phyloP scores from a whole-genome alignment of 1,140 invertebrate genomes.

The Bradysia coprophila region DNA sequence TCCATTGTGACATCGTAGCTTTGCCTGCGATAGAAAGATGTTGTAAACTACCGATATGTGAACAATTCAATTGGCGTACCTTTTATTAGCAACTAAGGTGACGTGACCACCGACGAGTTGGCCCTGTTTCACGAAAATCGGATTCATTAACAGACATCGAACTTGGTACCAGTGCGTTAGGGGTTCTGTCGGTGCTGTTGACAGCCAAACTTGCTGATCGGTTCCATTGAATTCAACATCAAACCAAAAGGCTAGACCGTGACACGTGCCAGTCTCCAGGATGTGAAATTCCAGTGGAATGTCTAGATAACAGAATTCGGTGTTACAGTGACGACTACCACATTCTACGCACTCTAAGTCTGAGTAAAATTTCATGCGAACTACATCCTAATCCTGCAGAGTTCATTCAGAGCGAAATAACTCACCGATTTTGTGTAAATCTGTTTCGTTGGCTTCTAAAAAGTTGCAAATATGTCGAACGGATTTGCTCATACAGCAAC shows the following conservation, averaged over 20 bases:
- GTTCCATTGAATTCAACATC: slow-evolving; percentile 96
- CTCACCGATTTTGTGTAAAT: slow-evolving; percentile 80
- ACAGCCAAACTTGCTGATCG: slow-evolving; percentile 84
- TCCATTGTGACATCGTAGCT: slow-evolving; percentile 98
- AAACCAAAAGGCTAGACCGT: slow-evolving; percentile 99
- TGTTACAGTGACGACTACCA: too few relatives aligned
- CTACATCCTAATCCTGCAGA: too few relatives aligned
- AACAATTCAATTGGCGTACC: slow-evolving; percentile 23
- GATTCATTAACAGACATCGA: slow-evolving; percentile 82
- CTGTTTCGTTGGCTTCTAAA: slow-evolving; percentile 76
- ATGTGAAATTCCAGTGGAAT: slow-evolving; percentile 90
- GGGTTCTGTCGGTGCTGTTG: slow-evolving; percentile 94
- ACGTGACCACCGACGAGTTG: slow-evolving; percentile 80
- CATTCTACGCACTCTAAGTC: too few relatives aligned
- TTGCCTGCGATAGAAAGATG: slow-evolving; percentile 42
- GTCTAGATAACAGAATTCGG: slow-evolving; percentile 30
- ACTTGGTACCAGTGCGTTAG: slow-evolving; percentile 99
- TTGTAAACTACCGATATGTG: neutral
- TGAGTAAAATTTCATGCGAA: too few relatives aligned
- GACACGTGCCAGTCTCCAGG: slow-evolving; percentile 82
- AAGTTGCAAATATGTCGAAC: slow-evolving; percentile 90
- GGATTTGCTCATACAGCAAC: slow-evolving; percentile 93
- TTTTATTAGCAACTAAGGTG: slow-evolving; percentile 78
- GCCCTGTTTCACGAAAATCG: slow-evolving; percentile 87
- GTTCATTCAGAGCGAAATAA: too few relatives aligned